Evolutionary conservation across 2,888 invertebrate genomes (phyloP).

Genomic region (Drosophila mercatorum): DNA sequence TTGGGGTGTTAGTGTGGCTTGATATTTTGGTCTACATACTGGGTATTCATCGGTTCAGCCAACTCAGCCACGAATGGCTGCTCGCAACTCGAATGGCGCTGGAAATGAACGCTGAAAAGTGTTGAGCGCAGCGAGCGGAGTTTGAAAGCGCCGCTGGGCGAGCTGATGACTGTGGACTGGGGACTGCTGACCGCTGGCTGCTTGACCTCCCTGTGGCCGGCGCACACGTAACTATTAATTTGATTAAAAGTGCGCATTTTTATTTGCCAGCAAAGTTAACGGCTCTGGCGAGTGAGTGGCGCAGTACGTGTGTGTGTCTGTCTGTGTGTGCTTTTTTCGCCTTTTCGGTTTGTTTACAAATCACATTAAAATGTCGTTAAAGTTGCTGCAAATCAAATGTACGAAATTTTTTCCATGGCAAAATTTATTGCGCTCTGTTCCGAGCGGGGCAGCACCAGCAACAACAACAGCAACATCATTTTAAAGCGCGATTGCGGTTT

Average conservation of each 20-base stretch:
- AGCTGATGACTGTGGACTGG: neutral
- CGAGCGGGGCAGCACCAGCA: slow-evolving; percentile 4
- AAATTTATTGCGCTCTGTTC: slow-evolving; percentile 64
- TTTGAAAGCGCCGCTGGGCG: neutral
- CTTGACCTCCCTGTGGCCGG: slow-evolving; percentile 41
- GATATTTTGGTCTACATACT: neutral
- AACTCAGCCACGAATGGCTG: neutral
- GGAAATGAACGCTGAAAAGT: slow-evolving; percentile 9
- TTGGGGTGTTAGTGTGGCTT: too few relatives aligned
- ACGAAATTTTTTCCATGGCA: slow-evolving; percentile 64
- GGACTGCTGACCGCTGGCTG: slow-evolving; percentile 16
- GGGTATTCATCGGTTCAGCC: neutral
- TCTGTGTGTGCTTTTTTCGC: slow-evolving; percentile 14
- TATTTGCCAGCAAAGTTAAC: slow-evolving; percentile 58
- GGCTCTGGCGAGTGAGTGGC: neutral
- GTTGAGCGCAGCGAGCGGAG: neutral
- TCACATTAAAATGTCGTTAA: slow-evolving; percentile 81
- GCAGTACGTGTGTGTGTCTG: neutral
- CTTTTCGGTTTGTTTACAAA: slow-evolving; percentile 57
- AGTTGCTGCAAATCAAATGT: slow-evolving; percentile 77
- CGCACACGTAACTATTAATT: slow-evolving; percentile 65
- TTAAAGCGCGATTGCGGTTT: slow-evolving; percentile 58
- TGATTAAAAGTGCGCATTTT: slow-evolving; percentile 74
- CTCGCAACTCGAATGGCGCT: slow-evolving; percentile 24
- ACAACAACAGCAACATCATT: slow-evolving; percentile 30